phyloP scores from a whole-genome alignment of 2,113 vertebrate species.

The Cervus canadensis region DNA sequence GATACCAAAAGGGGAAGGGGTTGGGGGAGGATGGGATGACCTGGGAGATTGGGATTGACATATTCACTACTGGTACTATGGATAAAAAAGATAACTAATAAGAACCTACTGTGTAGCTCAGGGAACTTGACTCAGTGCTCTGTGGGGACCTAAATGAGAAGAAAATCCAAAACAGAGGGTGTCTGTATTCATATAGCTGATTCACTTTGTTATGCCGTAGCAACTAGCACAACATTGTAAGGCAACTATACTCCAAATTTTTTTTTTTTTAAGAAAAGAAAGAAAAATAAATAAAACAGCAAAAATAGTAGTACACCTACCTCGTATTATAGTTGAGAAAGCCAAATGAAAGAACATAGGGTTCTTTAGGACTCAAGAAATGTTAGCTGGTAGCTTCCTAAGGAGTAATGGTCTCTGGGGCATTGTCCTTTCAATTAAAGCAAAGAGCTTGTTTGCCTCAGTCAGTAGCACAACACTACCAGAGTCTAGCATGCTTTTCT shows the following conservation, averaged over 20 bases:
- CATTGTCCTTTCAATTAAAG: background rate
- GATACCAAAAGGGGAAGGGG: fast-evolving
- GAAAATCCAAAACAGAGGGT: background rate
- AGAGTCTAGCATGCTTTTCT: background rate
- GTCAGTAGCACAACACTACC: background rate
- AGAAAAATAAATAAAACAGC: background rate
- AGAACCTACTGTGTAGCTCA: background rate
- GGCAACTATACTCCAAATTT: background rate
- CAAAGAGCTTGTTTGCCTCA: background rate
- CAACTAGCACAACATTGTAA: background rate
- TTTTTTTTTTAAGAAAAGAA: background rate
- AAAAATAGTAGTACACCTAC: background rate
- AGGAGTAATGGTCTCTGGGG: background rate
- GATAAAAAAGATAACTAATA: background rate
- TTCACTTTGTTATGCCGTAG: background rate
- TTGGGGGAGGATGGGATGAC: background rate
- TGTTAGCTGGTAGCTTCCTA: too few relatives aligned
- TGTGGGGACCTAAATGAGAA: background rate
- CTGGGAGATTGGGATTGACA: background rate
- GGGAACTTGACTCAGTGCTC: background rate
- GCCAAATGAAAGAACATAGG: background rate
- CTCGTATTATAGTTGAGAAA: background rate
- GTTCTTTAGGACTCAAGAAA: background rate
- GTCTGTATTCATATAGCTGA: background rate
- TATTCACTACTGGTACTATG: background rate